Evolutionary conservation across 37 sponge, comb jelly and placozoan genomes (phyloP).

Genomic region (Crambe crambe): DNA sequence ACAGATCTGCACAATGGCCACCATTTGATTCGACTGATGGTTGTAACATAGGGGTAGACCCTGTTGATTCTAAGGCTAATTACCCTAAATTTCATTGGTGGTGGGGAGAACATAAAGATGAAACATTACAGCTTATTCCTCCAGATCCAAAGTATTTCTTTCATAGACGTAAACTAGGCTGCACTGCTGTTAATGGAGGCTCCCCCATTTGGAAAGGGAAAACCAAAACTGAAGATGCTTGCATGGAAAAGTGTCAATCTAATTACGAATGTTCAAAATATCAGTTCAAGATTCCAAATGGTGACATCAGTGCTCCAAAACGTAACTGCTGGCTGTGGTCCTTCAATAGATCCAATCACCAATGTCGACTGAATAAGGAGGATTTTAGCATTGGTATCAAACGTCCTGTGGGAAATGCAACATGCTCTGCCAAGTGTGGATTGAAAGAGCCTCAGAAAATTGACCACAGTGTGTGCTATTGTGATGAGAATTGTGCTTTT

Average conservation of each 20-base stretch:
- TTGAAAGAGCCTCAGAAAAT: constrained; percentile 1
- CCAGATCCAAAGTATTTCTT: constrained; percentile 31
- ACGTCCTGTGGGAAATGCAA: constrained; percentile 12
- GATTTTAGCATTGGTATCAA: constrained; percentile 30
- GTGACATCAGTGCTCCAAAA: not conserved
- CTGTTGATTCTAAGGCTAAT: not conserved
- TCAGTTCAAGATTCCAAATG: constrained; percentile 4
- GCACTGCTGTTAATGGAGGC: not conserved
- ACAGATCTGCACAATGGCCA: constrained; percentile 32
- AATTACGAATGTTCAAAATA: constrained; percentile 35
- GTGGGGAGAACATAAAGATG: constrained; percentile 33
- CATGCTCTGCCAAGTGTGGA: constrained; percentile 29
- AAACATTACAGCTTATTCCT: constrained; percentile 20
- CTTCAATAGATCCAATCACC: constrained; percentile 26
- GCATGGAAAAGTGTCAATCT: constrained; percentile 12
- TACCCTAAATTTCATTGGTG: constrained; percentile 66
- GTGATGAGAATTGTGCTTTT: constrained; percentile 26
- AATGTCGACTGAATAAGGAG: not conserved
- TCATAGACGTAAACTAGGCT: constrained; percentile 2
- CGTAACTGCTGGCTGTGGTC: constrained; percentile 32
- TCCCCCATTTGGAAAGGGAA: constrained; percentile 9
- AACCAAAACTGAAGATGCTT: not conserved
- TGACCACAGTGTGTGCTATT: constrained; percentile 22
- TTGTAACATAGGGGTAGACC: constrained; percentile 14
- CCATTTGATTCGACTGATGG: constrained; percentile 26